phyloP scores from a whole-genome alignment of 2,113 vertebrate species.

The Macquaria ambigua region DNA sequence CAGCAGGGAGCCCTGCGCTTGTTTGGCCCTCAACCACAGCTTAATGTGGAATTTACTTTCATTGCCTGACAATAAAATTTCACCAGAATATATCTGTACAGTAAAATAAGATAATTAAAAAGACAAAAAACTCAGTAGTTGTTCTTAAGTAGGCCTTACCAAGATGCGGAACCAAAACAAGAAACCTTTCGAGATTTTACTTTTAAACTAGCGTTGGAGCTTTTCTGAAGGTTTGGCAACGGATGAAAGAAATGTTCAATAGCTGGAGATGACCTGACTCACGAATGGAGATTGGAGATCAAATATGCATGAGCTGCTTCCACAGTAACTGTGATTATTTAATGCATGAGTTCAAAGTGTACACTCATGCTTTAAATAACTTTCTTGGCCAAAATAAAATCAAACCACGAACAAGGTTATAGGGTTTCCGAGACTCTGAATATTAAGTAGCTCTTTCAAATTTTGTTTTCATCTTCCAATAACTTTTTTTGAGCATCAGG shows the following conservation, averaged over 20 bases:
- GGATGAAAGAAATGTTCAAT: background rate
- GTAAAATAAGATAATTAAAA: background rate
- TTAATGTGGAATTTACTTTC: background rate
- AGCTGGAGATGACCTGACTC: conserved; percentile 1
- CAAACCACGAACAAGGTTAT: background rate
- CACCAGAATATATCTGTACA: background rate
- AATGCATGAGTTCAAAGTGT: background rate
- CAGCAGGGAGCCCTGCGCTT: background rate
- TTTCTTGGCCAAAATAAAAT: background rate
- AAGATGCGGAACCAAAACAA: background rate
- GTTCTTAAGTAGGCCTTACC: background rate
- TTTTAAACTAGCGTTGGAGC: background rate
- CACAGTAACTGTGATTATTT: conserved; percentile 5
- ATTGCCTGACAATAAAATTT: background rate
- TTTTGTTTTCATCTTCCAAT: background rate
- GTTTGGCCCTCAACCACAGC: background rate
- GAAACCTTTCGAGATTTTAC: background rate
- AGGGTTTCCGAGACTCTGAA: background rate
- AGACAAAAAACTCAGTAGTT: background rate
- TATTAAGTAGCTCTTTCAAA: background rate
- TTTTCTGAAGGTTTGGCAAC: background rate
- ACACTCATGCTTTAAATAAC: background rate
- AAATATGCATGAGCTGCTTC: conserved; percentile 18
- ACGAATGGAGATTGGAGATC: background rate
- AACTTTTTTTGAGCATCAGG: background rate